A percentile compares a stretch with the other conserved stretches of the same genome.
Evolutionary conservation across 2,888 invertebrate species (phyloP).

Genomic region (Mallateleia sp.): DNA sequence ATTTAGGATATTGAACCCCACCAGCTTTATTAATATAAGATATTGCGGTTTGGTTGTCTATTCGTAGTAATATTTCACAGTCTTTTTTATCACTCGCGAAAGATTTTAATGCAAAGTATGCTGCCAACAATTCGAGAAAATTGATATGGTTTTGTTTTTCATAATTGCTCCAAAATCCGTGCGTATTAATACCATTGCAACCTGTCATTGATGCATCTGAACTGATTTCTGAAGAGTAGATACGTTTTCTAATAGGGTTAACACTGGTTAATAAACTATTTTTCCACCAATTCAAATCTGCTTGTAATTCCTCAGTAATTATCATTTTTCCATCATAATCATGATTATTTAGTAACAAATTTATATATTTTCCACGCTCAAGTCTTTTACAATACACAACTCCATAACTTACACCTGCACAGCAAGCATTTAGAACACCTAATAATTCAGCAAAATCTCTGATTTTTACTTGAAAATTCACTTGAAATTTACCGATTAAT

Average conservation of each 20-base stretch:
- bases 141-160: conserved; percentile 3
- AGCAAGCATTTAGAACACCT: conserved; percentile 9
- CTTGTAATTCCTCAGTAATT: background rate
- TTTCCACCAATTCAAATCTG: conserved; percentile 2
- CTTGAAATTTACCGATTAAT: conserved; percentile 10
- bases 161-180: conserved; percentile 10
- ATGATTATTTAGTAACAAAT: conserved; percentile 1
- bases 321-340: conserved; percentile 5
- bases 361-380: conserved; percentile 6
- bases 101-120: background rate
- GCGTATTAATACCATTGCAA: conserved; percentile 7
- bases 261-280: conserved; percentile 2
- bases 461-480: conserved; percentile 1
- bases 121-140: conserved; percentile 8
- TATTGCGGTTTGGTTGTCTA: conserved; percentile 1
- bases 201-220: conserved; percentile 1
- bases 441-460: conserved; percentile 10
- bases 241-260: conserved; percentile 4
- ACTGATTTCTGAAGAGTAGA: background rate
- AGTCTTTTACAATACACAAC: conserved; percentile 13
- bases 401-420: conserved; percentile 6
- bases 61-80: conserved; percentile 5
- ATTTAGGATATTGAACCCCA: background rate
- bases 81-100: conserved; percentile 1
- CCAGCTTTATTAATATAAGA: background rate